phyloP scores from a whole-genome alignment of 2,888 invertebrate species.

The Archips xylosteana region DNA sequence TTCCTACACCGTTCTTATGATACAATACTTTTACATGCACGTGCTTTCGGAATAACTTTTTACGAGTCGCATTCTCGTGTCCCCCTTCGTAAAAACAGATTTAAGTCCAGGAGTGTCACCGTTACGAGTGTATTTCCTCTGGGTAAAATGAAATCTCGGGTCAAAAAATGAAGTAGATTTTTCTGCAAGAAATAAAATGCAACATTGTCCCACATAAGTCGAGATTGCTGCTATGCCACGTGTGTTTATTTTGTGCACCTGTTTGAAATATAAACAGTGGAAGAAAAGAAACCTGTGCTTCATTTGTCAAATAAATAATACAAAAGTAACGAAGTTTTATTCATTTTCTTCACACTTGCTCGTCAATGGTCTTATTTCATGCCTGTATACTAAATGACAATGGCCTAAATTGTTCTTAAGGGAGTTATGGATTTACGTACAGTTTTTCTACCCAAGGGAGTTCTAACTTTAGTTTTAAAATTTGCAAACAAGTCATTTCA shows the following conservation, averaged over 20 bases:
- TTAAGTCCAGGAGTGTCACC: slow-evolving; percentile 32
- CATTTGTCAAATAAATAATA: background rate
- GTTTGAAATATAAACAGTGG: slow-evolving; percentile 14
- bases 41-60: slow-evolving; percentile 45
- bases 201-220: slow-evolving; percentile 51
- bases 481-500: too few relatives aligned
- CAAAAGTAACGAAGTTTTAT: background rate
- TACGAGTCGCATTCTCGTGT: slow-evolving; percentile 30
- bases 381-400: too few relatives aligned
- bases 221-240: slow-evolving; percentile 34
- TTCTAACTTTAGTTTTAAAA: too few relatives aligned
- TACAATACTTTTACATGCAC: slow-evolving; percentile 65
- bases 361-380: too few relatives aligned
- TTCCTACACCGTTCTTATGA: slow-evolving; percentile 64
- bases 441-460: too few relatives aligned
- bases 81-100: slow-evolving; percentile 34
- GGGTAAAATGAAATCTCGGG: slow-evolving; percentile 58
- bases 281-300: background rate
- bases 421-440: too few relatives aligned
- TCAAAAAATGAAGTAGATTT: slow-evolving; percentile 58
- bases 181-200: slow-evolving; percentile 53
- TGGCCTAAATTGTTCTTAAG: too few relatives aligned
- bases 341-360: too few relatives aligned
- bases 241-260: slow-evolving; percentile 13
- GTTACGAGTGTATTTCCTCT: slow-evolving; percentile 55